Conservation (phyloP, 2,797 vertebrate genomes). For the Poeciliopsis paucimaculata region DNA sequence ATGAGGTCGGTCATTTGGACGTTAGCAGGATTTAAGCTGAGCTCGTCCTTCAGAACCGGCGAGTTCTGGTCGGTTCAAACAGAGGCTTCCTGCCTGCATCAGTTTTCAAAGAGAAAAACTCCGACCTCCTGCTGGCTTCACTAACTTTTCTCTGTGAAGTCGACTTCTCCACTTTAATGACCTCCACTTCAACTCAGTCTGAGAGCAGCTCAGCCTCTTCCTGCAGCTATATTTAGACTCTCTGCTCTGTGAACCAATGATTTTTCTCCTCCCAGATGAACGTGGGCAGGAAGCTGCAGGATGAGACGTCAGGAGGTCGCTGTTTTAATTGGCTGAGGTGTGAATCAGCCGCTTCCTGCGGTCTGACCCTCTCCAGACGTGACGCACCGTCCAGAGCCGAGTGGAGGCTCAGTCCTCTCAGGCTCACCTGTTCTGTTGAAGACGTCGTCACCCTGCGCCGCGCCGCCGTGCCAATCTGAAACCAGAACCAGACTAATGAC, state of each 20-base stretch:
- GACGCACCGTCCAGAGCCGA: background rate
- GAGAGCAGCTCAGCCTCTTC: slow-evolving; percentile 11
- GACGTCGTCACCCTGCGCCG: background rate
- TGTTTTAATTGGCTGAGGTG: slow-evolving; percentile 63
- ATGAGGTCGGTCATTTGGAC: background rate
- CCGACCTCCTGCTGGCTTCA: background rate
- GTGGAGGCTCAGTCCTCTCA: background rate
- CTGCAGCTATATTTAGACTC: slow-evolving; percentile 35
- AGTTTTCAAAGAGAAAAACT: slow-evolving; percentile 2
- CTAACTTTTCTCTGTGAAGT: slow-evolving; percentile 18
- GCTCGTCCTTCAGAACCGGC: background rate
- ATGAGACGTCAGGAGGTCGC: slow-evolving; percentile 41
- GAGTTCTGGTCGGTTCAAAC: background rate
- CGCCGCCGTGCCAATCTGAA: slow-evolving; percentile 22
- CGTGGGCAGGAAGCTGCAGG: slow-evolving; percentile 33
- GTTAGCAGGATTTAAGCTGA: background rate
- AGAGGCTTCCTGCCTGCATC: background rate
- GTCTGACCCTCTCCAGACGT: slow-evolving; percentile 3
- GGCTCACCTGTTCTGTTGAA: slow-evolving; percentile 56
- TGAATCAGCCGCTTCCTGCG: slow-evolving; percentile 32
- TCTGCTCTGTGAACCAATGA: background rate
- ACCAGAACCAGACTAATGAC: slow-evolving; percentile 18
- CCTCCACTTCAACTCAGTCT: background rate
- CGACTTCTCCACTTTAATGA: slow-evolving; percentile 9
- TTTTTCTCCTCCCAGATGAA: slow-evolving; percentile 1